phyloP scores from a whole-genome alignment of 1,140 invertebrate species.

The Aphelenchoides besseyi region DNA sequence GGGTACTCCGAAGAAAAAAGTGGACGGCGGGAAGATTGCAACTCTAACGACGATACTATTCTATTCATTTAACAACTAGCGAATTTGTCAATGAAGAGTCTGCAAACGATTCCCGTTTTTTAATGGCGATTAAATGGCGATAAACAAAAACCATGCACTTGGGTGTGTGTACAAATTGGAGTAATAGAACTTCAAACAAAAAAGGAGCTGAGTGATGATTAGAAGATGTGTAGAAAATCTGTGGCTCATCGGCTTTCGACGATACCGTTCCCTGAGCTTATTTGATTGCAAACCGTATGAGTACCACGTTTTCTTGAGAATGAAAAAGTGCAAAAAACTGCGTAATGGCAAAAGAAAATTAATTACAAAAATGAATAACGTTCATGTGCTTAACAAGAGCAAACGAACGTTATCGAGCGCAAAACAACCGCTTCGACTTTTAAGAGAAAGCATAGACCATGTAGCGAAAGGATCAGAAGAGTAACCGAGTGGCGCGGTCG shows the following conservation, averaged over 20 bases:
- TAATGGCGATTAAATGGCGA: conserved; percentile 13
- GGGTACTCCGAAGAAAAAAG: conserved; percentile 4
- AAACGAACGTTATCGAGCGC: background rate
- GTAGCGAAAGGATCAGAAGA: conserved; percentile 9
- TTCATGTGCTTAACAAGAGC: too few species aligned
- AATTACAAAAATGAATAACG: too few species aligned
- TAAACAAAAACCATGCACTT: background rate
- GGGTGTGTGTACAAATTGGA: background rate
- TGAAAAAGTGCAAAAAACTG: background rate
- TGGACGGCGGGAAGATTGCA: conserved; percentile 1
- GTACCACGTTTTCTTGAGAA: conserved; percentile 18
- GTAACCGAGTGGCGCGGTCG: conserved; percentile 6
- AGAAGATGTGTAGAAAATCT: conserved; percentile 19
- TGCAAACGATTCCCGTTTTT: conserved; percentile 3
- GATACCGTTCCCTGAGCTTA: conserved; percentile 20
- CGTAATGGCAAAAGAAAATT: background rate
- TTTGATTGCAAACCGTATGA: conserved; percentile 11
- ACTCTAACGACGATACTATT: conserved; percentile 4
- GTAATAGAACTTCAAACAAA: background rate
- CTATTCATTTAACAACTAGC: background rate
- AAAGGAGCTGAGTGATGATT: background rate
- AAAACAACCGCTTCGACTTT: background rate
- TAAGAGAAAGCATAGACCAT: background rate
- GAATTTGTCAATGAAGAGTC: background rate
- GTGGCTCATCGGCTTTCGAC: conserved; percentile 20